Conservation (phyloP, 2,888 invertebrate genomes). For the Leucoma salicis region DNA sequence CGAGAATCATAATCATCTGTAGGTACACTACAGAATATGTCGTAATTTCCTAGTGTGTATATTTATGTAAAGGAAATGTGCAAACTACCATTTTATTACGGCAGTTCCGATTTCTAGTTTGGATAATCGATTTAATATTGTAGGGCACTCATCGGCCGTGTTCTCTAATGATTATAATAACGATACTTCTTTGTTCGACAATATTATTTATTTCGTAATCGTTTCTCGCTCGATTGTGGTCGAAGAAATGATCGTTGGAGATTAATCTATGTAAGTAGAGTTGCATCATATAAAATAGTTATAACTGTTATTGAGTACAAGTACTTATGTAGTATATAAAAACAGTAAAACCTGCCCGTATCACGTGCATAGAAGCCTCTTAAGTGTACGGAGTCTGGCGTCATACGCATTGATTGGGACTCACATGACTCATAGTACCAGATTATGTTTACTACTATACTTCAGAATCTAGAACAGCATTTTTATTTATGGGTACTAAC, state of each 20-base stretch:
- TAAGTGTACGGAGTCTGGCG: constrained; percentile 36
- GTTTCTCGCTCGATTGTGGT: constrained; percentile 18
- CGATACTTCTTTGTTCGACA: constrained; percentile 28
- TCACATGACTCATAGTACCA: constrained; percentile 26
- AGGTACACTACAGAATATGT: too few relatives aligned
- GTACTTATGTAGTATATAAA: constrained; percentile 18
- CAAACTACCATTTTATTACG: constrained; percentile 17
- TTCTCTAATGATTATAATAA: constrained; percentile 30
- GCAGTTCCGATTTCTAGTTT: constrained; percentile 24
- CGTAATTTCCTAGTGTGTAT: constrained; percentile 20
- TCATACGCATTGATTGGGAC: constrained; percentile 44
- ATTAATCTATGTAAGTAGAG: constrained; percentile 5
- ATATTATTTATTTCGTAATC: constrained; percentile 34
- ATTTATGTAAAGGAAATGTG: constrained; percentile 6
- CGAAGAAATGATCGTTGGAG: constrained; percentile 20
- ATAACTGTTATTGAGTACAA: constrained; percentile 25
- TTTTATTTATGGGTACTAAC: background rate
- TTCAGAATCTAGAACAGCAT: background rate
- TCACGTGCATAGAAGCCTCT: constrained; percentile 50
- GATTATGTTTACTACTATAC: background rate
- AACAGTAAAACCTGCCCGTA: constrained; percentile 18
- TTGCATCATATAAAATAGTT: constrained; percentile 11
- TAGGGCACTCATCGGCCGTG: constrained; percentile 18
- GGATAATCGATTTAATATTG: constrained; percentile 16
- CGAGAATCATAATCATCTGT: constrained; percentile 21